Evolutionary conservation across 2,113 vertebrate species (phyloP), one percentile per base, ranked within the genome.

Genomic region (Puffinus mauretanicus): DNA sequence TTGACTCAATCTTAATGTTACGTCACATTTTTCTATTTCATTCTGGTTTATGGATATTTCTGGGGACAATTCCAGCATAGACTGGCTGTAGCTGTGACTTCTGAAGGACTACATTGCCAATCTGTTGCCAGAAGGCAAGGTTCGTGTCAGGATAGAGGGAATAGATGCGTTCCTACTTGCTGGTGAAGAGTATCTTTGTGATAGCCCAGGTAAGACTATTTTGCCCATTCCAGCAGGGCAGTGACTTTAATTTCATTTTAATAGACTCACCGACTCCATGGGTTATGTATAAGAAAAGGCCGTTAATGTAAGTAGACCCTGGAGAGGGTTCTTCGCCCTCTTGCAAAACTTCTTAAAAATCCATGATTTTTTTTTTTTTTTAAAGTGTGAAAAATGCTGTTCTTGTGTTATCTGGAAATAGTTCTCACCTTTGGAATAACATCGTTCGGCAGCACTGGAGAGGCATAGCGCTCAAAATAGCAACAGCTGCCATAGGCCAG

Each of bases 401-500:
- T 95, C 49, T 67, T 1, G 49, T 78, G 82, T 64, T 91, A 58
- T 65, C 73, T 86, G 90, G 71, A 34, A 94, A 71, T 75, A 61
- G 54, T 92, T 88, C 65, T 90, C 87, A 80, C 94, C 87, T 95
- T 69, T 69, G 88, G 76, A 86, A 81, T 72, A 55, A 91, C 42
- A 20, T 2, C 44, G 46, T 38, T 77, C 7, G 8, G 82, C 78
- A 90, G 86, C 2, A 6, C 65, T 81, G 90, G 88, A 51, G 90
- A 84, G 72, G 36, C 82, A 72, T 1, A 25, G 67, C 0, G 92
- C 95, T 90, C 27, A 89, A 86, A 96, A 96, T 95, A 96, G 95
- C 92, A 94, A 60, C 87, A 69, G 91, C 93, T 96, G 89, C 91
- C 76, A 92, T 27, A 40, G 95, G 93, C 86, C 40, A 1, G 90